phyloP scores from a whole-genome alignment of 1,140 invertebrate species.

The Cherax destructor region DNA sequence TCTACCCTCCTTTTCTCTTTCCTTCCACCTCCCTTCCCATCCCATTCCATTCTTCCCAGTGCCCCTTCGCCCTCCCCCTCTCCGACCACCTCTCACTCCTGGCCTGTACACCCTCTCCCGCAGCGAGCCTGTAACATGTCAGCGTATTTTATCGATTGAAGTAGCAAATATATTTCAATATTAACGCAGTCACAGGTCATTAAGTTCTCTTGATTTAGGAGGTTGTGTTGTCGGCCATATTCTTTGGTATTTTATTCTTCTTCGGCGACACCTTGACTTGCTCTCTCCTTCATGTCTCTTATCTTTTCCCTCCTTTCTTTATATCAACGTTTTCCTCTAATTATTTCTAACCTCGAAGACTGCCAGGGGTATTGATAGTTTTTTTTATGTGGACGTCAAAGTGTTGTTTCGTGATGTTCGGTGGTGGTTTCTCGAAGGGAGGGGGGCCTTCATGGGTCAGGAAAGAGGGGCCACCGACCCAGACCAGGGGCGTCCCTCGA shows the following conservation, averaged over 20 bases:
- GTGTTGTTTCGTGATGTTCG: no score
- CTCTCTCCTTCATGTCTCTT: slow-evolving; percentile 6
- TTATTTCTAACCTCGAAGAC: no score
- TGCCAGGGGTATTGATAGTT: no score
- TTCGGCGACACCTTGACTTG: not conserved
- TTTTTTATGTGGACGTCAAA: no score
- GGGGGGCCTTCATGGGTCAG: no score
- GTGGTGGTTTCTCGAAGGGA: no score
- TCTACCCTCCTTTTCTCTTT: not conserved
- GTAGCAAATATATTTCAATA: slow-evolving; percentile 51
- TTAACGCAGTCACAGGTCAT: slow-evolving; percentile 59
- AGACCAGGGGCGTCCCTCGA: no score
- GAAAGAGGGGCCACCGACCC: no score
- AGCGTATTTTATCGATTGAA: slow-evolving; percentile 35
- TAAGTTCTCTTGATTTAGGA: slow-evolving; percentile 43
- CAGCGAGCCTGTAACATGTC: not conserved
- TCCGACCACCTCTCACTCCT: not conserved
- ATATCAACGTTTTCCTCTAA: not conserved
- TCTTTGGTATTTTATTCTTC: slow-evolving; percentile 22
- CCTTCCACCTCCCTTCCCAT: not conserved
- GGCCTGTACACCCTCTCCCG: not conserved
- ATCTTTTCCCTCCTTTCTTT: not conserved
- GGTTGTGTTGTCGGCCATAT: slow-evolving; percentile 45
- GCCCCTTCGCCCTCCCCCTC: not conserved
- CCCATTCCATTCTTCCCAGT: not conserved